Percentiles rank a stretch among this genome's conserved stretches.
phyloP scores from a whole-genome alignment of 2,888 invertebrate species.

The Diadegma fenestrale region DNA sequence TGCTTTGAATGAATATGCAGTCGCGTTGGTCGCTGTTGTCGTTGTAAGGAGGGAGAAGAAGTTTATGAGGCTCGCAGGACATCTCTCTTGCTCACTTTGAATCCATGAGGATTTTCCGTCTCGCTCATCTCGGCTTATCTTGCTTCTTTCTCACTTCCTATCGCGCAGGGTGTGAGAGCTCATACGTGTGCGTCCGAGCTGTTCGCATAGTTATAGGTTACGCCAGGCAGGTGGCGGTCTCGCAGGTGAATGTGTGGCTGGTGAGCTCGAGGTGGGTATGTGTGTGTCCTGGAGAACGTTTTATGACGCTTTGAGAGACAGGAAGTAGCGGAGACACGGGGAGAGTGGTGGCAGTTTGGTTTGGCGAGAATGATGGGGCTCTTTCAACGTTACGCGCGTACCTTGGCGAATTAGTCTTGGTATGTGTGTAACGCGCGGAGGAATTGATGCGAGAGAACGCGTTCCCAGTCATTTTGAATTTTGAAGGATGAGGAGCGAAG shows the following conservation, averaged over 20 bases:
- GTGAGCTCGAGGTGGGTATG: constrained; percentile 18
- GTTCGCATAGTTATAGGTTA: constrained; percentile 69
- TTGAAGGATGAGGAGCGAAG: background rate
- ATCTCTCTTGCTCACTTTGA: constrained; percentile 16
- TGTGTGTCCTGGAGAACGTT: constrained; percentile 44
- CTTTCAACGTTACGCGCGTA: constrained; percentile 16
- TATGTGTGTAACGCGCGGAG: background rate
- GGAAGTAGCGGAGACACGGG: constrained; percentile 80
- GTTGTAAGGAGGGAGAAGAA: constrained; percentile 31
- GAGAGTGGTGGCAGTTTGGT: constrained; percentile 44
- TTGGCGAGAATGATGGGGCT: constrained; percentile 36
- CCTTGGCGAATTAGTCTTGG: constrained; percentile 4
- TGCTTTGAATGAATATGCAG: constrained; percentile 50
- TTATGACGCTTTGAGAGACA: constrained; percentile 77
- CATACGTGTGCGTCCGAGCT: constrained; percentile 48
- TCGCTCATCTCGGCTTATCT: constrained; percentile 3
- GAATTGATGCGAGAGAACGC: constrained; percentile 1
- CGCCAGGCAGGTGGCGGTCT: constrained; percentile 69
- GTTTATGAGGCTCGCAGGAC: constrained; percentile 40
- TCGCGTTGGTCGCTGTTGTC: constrained; percentile 43
- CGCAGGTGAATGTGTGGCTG: constrained; percentile 73
- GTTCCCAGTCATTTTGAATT: background rate
- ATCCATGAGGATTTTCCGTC: background rate
- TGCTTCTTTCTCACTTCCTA: constrained; percentile 50
- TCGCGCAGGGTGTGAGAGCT: background rate